These are phyloP conservation scores for Malaclemys terrapin DNA, from an alignment of 2,113 vertebrate species.

Conservation along the genomic window DNA sequence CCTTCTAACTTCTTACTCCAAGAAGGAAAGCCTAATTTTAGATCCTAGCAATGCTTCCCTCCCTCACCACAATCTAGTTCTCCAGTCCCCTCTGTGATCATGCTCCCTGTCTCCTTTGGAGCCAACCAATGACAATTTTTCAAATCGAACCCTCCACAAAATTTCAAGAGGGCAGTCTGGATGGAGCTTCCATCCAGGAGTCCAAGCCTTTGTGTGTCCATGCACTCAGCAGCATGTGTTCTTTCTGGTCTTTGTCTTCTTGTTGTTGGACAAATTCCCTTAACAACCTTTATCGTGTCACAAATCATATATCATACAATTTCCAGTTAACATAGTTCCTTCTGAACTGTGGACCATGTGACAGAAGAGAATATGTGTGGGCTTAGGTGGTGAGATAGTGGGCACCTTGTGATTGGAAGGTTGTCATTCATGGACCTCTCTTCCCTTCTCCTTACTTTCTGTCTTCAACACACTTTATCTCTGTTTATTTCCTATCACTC, in stretches of 20 bases:
- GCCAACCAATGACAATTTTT: neutral
- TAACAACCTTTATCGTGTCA: neutral
- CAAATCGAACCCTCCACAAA: neutral
- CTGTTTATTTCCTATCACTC: neutral
- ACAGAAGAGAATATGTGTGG: accelerated
- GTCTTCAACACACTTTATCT: neutral
- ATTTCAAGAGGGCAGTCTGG: neutral
- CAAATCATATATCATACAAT: neutral
- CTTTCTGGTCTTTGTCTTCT: neutral
- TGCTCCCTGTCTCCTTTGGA: neutral
- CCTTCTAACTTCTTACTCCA: neutral
- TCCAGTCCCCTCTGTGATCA: neutral
- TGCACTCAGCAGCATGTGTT: neutral
- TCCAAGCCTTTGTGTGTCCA: neutral
- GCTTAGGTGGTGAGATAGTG: accelerated
- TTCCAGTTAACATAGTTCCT: neutral
- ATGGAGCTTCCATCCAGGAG: neutral
- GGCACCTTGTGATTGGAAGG: neutral
- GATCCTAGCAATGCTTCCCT: neutral
- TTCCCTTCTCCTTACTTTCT: neutral
- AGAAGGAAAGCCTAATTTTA: neutral
- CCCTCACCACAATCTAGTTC: neutral
- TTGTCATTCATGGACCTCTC: neutral
- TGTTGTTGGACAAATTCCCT: neutral
- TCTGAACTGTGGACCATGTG: neutral